Evolutionary conservation across 2,797 vertebrate species (phyloP).

Genomic region (Hydrolagus colliei): DNA sequence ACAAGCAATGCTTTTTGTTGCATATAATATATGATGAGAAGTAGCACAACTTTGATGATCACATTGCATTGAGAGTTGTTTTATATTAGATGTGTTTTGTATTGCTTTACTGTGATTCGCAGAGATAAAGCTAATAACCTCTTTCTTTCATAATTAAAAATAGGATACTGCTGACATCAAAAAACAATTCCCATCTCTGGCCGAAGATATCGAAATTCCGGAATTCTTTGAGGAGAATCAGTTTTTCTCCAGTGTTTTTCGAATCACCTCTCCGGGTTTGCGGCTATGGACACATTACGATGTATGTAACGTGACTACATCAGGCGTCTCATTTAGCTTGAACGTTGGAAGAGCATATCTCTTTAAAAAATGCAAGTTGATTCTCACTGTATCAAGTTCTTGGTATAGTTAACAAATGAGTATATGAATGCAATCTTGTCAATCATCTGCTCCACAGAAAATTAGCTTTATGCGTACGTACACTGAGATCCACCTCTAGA

Average conservation of each 20-base stretch:
- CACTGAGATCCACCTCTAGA: too few species aligned
- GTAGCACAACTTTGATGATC: neutral
- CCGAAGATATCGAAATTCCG: slow-evolving; percentile 74
- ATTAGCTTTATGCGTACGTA: too few species aligned
- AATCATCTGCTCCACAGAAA: too few species aligned
- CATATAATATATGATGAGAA: neutral
- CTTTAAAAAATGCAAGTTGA: too few species aligned
- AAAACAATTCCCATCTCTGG: slow-evolving; percentile 81
- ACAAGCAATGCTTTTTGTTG: too few species aligned
- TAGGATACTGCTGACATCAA: slow-evolving; percentile 85
- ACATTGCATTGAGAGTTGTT: too few species aligned
- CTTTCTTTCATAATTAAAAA: slow-evolving; percentile 35
- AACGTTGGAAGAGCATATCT: too few species aligned
- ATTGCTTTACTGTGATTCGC: neutral
- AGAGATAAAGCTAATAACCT: neutral
- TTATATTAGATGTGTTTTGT: neutral
- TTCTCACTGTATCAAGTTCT: too few species aligned
- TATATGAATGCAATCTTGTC: too few species aligned
- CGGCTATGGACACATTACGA: slow-evolving; percentile 97
- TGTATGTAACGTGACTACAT: slow-evolving; percentile 53
- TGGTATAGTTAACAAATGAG: too few species aligned
- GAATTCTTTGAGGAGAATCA: slow-evolving; percentile 75
- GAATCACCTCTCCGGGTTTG: slow-evolving; percentile 84
- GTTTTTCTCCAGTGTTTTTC: slow-evolving; percentile 91
- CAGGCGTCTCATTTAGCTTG: too few species aligned